phyloP scores from a whole-genome alignment of 2,113 vertebrate species.

The Excalfactoria chinensis region DNA sequence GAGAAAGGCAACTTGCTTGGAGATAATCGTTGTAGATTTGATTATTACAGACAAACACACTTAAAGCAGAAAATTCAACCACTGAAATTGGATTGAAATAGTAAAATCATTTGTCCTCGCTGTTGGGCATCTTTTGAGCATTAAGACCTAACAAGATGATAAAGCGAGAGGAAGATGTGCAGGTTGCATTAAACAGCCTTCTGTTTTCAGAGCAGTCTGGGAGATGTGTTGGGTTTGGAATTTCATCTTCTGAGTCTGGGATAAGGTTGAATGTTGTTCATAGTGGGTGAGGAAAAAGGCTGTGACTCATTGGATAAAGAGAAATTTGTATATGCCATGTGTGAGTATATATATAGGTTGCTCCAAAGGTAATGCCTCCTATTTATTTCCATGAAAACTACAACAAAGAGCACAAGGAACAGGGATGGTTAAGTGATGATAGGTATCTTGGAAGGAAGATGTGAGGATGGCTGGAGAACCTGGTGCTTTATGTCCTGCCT shows the following conservation, averaged over 20 bases:
- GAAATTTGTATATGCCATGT: background rate
- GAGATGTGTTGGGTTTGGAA: background rate
- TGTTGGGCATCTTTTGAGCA: slow-evolving; percentile 37
- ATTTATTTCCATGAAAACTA: no score
- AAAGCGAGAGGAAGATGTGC: background rate
- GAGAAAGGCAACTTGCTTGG: background rate
- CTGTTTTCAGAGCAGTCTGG: background rate
- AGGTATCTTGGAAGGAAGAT: background rate
- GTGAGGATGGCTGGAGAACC: background rate
- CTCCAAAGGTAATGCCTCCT: no score
- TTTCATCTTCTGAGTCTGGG: background rate
- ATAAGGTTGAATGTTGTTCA: background rate
- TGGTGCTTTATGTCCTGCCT: background rate
- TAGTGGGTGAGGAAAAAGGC: background rate
- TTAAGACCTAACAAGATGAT: slow-evolving; percentile 18
- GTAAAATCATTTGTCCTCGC: slow-evolving; percentile 38
- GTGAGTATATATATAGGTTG: background rate
- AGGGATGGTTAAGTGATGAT: background rate
- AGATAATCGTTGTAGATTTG: slow-evolving; percentile 42
- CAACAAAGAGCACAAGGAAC: background rate
- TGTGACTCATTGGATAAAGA: background rate
- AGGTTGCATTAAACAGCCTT: background rate
- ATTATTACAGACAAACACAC: slow-evolving; percentile 32
- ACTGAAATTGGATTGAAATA: slow-evolving; percentile 39
- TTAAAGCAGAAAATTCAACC: slow-evolving; percentile 6